These are phyloP conservation scores for Stenopsyche tienmushanensis DNA, from an alignment of 1,140 invertebrate genomes.

Conservation along the genomic window DNA sequence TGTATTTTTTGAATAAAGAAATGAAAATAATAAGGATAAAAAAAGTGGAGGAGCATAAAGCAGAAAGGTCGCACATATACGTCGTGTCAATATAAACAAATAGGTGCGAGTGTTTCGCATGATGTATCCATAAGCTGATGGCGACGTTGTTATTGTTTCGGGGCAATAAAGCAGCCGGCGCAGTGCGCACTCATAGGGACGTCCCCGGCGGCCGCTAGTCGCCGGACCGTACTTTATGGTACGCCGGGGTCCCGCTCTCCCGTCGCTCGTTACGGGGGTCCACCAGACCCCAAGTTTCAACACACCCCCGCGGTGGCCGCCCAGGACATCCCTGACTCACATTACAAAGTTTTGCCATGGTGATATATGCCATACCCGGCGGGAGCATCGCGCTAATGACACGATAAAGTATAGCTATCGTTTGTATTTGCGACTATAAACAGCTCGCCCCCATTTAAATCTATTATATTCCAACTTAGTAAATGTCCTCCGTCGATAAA, in stretches of 20 bases:
- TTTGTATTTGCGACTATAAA: background rate
- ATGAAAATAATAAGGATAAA: too few relatives aligned
- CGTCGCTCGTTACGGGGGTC: conserved; percentile 9
- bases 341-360: conserved; percentile 5
- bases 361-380: background rate
- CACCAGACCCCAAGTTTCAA: conserved; percentile 19
- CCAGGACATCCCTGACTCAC: background rate
- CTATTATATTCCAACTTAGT: too few relatives aligned
- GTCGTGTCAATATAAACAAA: too few relatives aligned
- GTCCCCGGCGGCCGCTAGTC: conserved; percentile 3
- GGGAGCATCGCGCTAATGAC: conserved; percentile 1
- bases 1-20: too few relatives aligned
- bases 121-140: background rate
- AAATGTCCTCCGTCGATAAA: too few relatives aligned
- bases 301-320: background rate
- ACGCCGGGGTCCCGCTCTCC: background rate
- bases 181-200: too few relatives aligned
- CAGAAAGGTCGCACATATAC: too few relatives aligned
- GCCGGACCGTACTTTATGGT: conserved; percentile 23
- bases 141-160: conserved; percentile 20
- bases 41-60: too few relatives aligned
- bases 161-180: conserved; percentile 20
- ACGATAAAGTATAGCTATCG: background rate
- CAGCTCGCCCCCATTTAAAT: background rate
- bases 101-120: too few relatives aligned